Evolutionary conservation across 2,797 vertebrate species (phyloP).

Genomic region (Synanceia verrucosa): DNA sequence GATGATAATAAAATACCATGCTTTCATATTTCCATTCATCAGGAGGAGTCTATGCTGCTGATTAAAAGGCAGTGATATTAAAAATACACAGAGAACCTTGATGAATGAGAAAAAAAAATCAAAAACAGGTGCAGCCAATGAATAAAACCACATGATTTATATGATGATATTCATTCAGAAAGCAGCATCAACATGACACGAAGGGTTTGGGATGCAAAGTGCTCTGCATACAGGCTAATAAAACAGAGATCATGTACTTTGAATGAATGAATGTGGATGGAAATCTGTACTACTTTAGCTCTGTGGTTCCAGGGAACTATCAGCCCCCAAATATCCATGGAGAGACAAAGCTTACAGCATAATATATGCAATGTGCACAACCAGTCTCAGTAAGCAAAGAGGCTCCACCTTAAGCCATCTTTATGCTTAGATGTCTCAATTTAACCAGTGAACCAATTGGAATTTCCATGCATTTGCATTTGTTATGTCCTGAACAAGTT

Average conservation of each 20-base stretch:
- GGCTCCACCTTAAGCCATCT: slow-evolving; percentile 68
- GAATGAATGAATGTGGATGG: slow-evolving; percentile 52
- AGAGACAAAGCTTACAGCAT: slow-evolving; percentile 24
- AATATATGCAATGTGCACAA: slow-evolving; percentile 31
- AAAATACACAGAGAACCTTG: slow-evolving; percentile 25
- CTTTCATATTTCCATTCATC: slow-evolving; percentile 59
- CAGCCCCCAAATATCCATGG: slow-evolving; percentile 9
- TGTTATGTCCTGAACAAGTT: slow-evolving; percentile 22
- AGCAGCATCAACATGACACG: slow-evolving; percentile 65
- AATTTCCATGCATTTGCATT: slow-evolving; percentile 30
- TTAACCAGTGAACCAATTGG: slow-evolving; percentile 47
- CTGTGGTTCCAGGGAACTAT: slow-evolving; percentile 8
- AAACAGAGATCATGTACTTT: slow-evolving; percentile 47
- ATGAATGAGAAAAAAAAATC: slow-evolving; percentile 57
- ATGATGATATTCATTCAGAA: slow-evolving; percentile 73
- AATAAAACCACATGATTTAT: slow-evolving; percentile 75
- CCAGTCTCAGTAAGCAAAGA: slow-evolving; percentile 74
- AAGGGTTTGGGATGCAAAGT: slow-evolving; percentile 30
- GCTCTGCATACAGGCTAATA: slow-evolving; percentile 25
- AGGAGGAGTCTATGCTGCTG: slow-evolving; percentile 29
- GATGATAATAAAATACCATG: slow-evolving; percentile 28
- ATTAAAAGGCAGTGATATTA: not conserved
- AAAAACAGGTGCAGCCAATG: slow-evolving; percentile 33
- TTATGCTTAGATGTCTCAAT: slow-evolving; percentile 42
- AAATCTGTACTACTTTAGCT: slow-evolving; percentile 6